Evolutionary conservation across 2,797 vertebrate species (phyloP).

Genomic region (Alectoris magna): DNA sequence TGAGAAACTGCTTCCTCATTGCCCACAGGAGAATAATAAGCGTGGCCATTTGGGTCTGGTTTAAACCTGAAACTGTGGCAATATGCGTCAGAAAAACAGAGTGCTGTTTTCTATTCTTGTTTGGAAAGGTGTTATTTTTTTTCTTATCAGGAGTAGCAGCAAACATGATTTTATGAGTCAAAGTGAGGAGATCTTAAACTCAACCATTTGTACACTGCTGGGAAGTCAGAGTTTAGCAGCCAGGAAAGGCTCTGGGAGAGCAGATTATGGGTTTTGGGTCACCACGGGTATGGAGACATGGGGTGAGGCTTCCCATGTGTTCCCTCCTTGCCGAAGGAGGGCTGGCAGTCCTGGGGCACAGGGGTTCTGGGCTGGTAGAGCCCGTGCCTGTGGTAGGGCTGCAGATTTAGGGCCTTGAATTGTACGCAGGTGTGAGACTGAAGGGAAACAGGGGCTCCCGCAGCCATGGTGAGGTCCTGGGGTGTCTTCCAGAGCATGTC

Average conservation of each 20-base stretch:
- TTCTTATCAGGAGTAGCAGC: background rate
- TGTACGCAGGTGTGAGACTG: background rate
- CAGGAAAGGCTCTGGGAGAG: background rate
- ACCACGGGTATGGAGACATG: background rate
- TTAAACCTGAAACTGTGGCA: slow-evolving; percentile 25
- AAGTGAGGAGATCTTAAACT: background rate
- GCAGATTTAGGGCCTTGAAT: background rate
- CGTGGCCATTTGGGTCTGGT: background rate
- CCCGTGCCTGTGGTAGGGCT: background rate
- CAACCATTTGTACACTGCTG: background rate
- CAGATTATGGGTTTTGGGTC: background rate
- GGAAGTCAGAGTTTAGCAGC: background rate
- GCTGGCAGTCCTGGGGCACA: background rate
- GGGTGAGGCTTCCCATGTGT: fast-evolving
- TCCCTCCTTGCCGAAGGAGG: background rate
- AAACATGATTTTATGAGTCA: background rate
- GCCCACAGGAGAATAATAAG: slow-evolving; percentile 50
- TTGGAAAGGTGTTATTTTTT: background rate
- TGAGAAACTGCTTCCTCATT: slow-evolving; percentile 59
- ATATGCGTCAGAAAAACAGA: background rate
- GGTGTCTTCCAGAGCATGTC: background rate
- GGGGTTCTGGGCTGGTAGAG: fast-evolving
- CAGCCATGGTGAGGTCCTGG: background rate
- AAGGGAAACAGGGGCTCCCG: background rate
- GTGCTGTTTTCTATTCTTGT: background rate